Evolutionary conservation across 2,113 vertebrate species (phyloP).

Genomic region (Macaca fascicularis): T2T-MFA8v1.1 NC_088381.1:66942001-66942500

Average conservation of each 20-base stretch:
- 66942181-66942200: neutral
- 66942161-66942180: neutral
- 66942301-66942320: neutral
- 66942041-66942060: constrained; percentile 36
- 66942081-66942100: neutral
- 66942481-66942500: neutral
- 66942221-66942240: neutral
- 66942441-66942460: neutral
- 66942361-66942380: neutral
- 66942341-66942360: neutral
- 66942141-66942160: neutral
- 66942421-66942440: neutral
- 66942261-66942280: neutral
- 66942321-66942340: neutral
- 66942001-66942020: neutral
- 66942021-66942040: neutral
- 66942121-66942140: neutral
- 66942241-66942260: neutral
- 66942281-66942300: too few species aligned
- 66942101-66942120: neutral
- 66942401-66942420: neutral
- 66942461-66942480: neutral
- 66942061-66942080: neutral
- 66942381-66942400: neutral
- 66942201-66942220: neutral